A percentile compares a stretch with the other conserved stretches of the same genome.
phyloP scores from a whole-genome alignment of 2,888 invertebrate species.

The Adineta ricciae region DNA sequence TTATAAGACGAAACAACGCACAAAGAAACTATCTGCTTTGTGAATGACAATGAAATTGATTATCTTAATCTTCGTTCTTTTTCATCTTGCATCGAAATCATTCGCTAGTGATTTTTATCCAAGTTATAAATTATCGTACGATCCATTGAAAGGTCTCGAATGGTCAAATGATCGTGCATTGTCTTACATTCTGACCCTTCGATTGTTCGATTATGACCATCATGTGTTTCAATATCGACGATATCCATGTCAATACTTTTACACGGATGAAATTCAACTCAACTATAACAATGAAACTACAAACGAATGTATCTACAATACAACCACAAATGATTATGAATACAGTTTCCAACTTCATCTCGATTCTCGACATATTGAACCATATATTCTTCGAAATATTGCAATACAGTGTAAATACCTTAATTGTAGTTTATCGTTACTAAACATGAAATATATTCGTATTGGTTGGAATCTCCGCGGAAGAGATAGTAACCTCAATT shows the following conservation, averaged over 20 bases:
- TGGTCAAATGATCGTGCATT: not conserved
- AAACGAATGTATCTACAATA: not conserved
- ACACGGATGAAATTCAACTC: slow-evolving; percentile 1
- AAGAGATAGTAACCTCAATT: not conserved
- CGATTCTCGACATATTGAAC: not conserved
- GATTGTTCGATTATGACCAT: not conserved
- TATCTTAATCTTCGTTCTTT: not conserved
- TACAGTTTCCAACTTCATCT: not conserved
- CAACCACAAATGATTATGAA: not conserved
- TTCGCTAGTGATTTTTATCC: not conserved
- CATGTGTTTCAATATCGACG: slow-evolving; percentile 21
- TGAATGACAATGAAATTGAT: not conserved
- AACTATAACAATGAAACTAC: not conserved
- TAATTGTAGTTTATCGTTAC: slow-evolving; percentile 14
- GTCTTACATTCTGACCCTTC: not conserved
- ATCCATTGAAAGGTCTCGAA: not conserved
- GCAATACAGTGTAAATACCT: not conserved
- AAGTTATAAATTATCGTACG: not conserved
- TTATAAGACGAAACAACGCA: not conserved
- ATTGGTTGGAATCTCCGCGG: not conserved
- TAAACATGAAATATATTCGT: not conserved
- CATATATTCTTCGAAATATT: not conserved
- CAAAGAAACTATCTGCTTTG: too few relatives aligned
- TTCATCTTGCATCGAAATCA: not conserved
- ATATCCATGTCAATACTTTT: slow-evolving; percentile 20